These are phyloP conservation scores for Stenopsyche tienmushanensis DNA, from an alignment of 1,140 invertebrate genomes.

Conservation along the genomic window DNA sequence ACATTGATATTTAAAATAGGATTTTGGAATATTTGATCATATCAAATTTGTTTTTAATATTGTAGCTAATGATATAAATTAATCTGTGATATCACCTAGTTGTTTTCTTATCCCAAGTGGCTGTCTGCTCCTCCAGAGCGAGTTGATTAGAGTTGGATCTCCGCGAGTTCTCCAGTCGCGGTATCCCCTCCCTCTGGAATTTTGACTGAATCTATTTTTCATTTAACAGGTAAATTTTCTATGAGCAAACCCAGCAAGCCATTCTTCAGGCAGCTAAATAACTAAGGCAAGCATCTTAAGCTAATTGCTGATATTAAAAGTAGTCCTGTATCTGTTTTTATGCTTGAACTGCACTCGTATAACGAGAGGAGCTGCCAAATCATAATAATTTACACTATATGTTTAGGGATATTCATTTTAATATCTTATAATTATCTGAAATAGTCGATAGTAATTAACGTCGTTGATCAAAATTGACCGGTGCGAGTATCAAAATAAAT, in stretches of 20 bases:
- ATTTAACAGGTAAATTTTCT: constrained; percentile 38
- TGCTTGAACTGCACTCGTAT: neutral
- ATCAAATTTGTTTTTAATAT: neutral
- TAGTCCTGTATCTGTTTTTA: neutral
- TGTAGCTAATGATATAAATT: too few species aligned
- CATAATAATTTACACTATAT: too few species aligned
- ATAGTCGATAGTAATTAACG: too few species aligned
- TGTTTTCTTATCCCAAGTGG: constrained; percentile 67
- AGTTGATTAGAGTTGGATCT: constrained; percentile 68
- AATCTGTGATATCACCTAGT: constrained; percentile 54
- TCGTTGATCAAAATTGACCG: too few species aligned
- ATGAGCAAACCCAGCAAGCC: constrained; percentile 31
- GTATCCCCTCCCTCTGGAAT: constrained; percentile 61
- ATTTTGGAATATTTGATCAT: neutral
- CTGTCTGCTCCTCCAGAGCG: constrained; percentile 67
- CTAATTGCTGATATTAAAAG: constrained; percentile 15
- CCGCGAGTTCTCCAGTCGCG: constrained; percentile 65
- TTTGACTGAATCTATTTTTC: constrained; percentile 56
- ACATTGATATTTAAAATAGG: neutral
- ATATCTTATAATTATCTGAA: too few species aligned
- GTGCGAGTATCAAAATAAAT: too few species aligned
- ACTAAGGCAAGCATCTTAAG: constrained; percentile 11
- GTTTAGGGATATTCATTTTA: too few species aligned
- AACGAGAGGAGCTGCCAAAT: too few species aligned
- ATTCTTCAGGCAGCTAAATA: constrained; percentile 33